Evolutionary conservation across 2,797 vertebrate species (phyloP).

Genomic region (Microctenopoma steveboyesi): DNA sequence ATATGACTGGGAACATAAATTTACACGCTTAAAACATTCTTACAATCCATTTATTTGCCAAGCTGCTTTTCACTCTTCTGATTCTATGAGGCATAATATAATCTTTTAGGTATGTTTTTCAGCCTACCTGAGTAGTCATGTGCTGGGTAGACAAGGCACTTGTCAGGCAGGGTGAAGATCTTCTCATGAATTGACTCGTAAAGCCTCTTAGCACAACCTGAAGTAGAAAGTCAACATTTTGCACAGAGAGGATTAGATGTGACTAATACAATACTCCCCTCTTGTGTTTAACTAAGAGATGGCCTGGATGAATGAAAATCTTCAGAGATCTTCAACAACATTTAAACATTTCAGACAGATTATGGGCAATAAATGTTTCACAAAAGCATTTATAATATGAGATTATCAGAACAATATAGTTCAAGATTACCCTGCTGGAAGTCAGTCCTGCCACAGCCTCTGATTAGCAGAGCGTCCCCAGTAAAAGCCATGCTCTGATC

Average conservation of each 20-base stretch:
- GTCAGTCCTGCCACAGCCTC: slow-evolving; percentile 92
- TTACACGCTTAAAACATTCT: no score
- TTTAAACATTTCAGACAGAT: no score
- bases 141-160: slow-evolving; percentile 89
- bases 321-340: not conserved
- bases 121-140: slow-evolving; percentile 90
- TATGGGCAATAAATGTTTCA: no score
- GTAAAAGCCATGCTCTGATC: slow-evolving; percentile 90
- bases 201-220: slow-evolving; percentile 85
- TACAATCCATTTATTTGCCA: no score
- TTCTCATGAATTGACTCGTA: slow-evolving; percentile 87
- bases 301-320: no score
- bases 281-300: slow-evolving; percentile 31
- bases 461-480: slow-evolving; percentile 89
- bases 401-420: no score
- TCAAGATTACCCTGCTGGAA: slow-evolving; percentile 88
- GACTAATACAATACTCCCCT: slow-evolving; percentile 18
- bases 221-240: not conserved
- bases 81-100: not conserved
- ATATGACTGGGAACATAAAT: no score
- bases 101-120: slow-evolving; percentile 2
- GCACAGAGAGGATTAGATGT: not conserved
- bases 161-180: slow-evolving; percentile 89
- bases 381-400: no score
- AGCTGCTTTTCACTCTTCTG: no score